Evolutionary conservation across 2,113 vertebrate genomes (phyloP).

Genomic region (Origma solitaria): DNA sequence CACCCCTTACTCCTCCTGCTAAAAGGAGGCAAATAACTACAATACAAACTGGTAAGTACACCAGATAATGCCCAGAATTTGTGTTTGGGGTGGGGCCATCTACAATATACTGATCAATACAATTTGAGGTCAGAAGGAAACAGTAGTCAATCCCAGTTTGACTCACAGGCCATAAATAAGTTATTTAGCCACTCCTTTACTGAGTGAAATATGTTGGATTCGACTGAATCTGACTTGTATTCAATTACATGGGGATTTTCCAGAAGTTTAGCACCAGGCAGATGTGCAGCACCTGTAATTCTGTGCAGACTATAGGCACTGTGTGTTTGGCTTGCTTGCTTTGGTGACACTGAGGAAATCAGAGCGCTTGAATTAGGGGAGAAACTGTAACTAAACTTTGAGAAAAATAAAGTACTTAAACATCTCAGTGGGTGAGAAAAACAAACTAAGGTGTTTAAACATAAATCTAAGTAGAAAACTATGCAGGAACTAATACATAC

Average conservation of each 20-base stretch:
- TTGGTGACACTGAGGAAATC: background rate
- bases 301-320: background rate
- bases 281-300: background rate
- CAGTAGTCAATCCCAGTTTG: background rate
- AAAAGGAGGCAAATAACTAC: background rate
- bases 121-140: background rate
- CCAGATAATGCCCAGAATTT: background rate
- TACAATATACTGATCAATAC: background rate
- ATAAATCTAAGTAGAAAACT: background rate
- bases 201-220: background rate
- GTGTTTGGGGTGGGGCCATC: background rate
- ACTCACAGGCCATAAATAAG: background rate
- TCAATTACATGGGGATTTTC: background rate
- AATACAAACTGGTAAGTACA: background rate
- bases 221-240: background rate
- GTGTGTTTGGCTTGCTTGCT: background rate
- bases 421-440: background rate
- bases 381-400: background rate
- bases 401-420: background rate
- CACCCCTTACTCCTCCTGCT: background rate
- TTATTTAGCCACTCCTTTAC: background rate
- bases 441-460: background rate
- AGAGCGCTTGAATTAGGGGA: background rate
- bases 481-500: background rate
- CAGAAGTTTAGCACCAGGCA: background rate